Conservation (phyloP, 2,797 vertebrate species). For the Aratinga solstitialis region DNA sequence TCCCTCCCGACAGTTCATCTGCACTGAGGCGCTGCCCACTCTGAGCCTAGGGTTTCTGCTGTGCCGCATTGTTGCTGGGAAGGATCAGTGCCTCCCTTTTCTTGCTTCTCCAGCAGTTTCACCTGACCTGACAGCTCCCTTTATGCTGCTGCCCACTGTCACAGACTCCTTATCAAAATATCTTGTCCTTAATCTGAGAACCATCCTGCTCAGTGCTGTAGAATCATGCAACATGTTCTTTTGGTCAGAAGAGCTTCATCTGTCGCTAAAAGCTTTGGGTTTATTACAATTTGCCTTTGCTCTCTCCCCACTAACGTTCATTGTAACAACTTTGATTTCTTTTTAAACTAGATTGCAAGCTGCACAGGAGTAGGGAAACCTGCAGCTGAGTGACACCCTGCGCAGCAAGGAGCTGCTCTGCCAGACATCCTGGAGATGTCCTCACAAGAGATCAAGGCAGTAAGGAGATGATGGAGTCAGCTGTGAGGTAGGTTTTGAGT, state of each 20-base stretch:
- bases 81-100: neutral
- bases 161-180: neutral
- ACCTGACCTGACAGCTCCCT: neutral
- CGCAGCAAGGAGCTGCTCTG: neutral
- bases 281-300: neutral
- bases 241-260: neutral
- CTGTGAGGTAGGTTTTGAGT: neutral
- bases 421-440: neutral
- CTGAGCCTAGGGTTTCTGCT: neutral
- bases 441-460: neutral
- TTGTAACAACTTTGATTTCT: neutral
- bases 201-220: neutral
- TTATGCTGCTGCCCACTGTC: neutral
- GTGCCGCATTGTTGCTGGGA: neutral
- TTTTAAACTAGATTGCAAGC: neutral
- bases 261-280: neutral
- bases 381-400: neutral
- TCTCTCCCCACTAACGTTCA: rapidly evolving
- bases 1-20: neutral
- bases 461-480: neutral
- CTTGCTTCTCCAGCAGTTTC: neutral
- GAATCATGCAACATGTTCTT: neutral
- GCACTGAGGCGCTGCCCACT: neutral
- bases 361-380: neutral
- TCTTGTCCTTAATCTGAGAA: neutral